A percentile compares a stretch with the other conserved stretches of the same genome.
Evolutionary conservation across 2,113 vertebrate genomes (phyloP).

Genomic region (Notothenia rossii): DNA sequence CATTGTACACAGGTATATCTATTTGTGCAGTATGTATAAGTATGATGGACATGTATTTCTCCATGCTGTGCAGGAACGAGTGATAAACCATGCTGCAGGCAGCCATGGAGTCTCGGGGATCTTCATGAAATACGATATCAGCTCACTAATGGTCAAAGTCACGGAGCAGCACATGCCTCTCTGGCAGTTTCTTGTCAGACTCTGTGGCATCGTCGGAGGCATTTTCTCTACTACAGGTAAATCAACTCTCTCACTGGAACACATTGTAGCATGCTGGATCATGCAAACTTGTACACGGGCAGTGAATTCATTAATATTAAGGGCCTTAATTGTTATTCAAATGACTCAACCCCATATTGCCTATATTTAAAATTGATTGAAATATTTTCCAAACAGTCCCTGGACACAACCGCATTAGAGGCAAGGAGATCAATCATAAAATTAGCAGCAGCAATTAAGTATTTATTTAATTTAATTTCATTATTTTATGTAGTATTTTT

Average conservation of each 20-base stretch:
- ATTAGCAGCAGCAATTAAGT: no score
- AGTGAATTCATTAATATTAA: no score
- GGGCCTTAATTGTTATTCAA: no score
- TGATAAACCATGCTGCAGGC: conserved; percentile 95
- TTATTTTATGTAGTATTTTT: no score
- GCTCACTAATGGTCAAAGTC: conserved; percentile 96
- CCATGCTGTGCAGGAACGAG: conserved; percentile 86
- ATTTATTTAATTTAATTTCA: no score
- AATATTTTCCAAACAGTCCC: no score
- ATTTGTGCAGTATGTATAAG: background rate
- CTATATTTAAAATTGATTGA: no score
- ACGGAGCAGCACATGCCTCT: conserved; percentile 98
- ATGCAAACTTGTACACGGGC: background rate
- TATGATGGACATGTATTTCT: background rate
- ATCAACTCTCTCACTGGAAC: background rate
- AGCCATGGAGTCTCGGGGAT: conserved; percentile 98
- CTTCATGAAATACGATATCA: conserved; percentile 99
- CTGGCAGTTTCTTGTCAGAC: conserved; percentile 96
- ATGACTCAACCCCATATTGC: no score
- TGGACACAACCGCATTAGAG: no score
- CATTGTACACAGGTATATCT: background rate
- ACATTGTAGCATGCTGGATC: background rate
- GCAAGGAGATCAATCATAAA: no score
- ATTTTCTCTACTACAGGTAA: conserved; percentile 97
- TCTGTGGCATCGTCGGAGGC: conserved; percentile 97